phyloP scores from a whole-genome alignment of 2,113 vertebrate species.

The Cervus canadensis region DNA sequence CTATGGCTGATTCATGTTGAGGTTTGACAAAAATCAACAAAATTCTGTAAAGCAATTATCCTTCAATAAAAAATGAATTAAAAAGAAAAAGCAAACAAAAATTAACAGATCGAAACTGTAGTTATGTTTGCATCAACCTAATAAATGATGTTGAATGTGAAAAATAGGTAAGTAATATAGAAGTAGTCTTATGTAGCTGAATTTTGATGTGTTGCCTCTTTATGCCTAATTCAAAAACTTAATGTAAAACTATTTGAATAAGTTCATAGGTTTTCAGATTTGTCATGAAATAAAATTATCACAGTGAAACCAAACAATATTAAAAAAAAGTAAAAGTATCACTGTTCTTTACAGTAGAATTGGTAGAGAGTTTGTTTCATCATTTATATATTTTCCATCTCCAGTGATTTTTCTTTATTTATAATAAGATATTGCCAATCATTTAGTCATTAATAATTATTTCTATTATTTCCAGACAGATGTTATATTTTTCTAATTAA shows the following conservation, averaged over 20 bases:
- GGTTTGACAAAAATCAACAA: background rate
- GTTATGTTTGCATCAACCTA: background rate
- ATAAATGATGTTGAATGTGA: background rate
- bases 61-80: background rate
- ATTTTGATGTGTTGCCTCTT: background rate
- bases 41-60: background rate
- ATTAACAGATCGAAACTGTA: background rate
- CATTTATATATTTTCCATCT: background rate
- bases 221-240: constrained; percentile 2
- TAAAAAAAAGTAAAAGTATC: background rate
- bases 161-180: background rate
- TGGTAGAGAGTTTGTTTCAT: background rate
- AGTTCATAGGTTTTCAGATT: constrained; percentile 1
- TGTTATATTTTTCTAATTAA: constrained; percentile 1
- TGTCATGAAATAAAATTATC: constrained; percentile 23
- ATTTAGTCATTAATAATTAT: constrained; percentile 9
- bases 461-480: background rate
- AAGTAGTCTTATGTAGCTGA: background rate
- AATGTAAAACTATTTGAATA: constrained; percentile 15
- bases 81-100: background rate
- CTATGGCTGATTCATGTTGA: background rate
- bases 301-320: background rate
- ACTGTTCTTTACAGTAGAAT: background rate
- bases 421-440: background rate
- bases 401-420: background rate